Evolutionary conservation across 2,888 invertebrate species (phyloP).

Genomic region (Nematopogon swammerdamellus): DNA sequence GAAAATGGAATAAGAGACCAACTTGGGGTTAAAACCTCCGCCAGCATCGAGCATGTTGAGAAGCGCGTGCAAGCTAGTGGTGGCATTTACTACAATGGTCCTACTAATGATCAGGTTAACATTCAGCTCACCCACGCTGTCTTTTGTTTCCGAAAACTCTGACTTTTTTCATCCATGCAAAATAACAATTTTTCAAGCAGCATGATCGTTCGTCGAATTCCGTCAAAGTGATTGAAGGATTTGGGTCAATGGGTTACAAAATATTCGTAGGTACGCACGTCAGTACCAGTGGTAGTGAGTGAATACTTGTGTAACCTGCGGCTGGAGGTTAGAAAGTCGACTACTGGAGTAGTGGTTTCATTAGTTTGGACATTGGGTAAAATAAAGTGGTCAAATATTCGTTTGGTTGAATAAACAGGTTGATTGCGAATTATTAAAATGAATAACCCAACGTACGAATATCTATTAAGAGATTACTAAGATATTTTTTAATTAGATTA

Average conservation of each 20-base stretch:
- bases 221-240: constrained; percentile 37
- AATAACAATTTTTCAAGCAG: constrained; percentile 43
- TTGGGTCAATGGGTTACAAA: constrained; percentile 33
- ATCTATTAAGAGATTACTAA: no score
- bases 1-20: no score
- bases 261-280: no score
- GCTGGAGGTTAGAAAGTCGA: not conserved
- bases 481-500: no score
- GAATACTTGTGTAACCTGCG: not conserved
- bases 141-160: constrained; percentile 46
- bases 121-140: constrained; percentile 47
- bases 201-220: constrained; percentile 25
- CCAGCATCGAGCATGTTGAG: no score
- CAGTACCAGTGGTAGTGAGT: not conserved
- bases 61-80: constrained; percentile 18
- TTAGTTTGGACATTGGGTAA: no score
- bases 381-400: no score
- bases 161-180: constrained; percentile 32
- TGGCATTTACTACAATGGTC: constrained; percentile 41
- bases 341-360: not conserved
- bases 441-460: no score
- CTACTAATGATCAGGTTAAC: constrained; percentile 49
- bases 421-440: no score
- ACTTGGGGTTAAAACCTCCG: no score
- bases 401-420: no score